Evolutionary conservation across 2,888 invertebrate genomes (phyloP).

Genomic region (Hypomecis atomaria): DNA sequence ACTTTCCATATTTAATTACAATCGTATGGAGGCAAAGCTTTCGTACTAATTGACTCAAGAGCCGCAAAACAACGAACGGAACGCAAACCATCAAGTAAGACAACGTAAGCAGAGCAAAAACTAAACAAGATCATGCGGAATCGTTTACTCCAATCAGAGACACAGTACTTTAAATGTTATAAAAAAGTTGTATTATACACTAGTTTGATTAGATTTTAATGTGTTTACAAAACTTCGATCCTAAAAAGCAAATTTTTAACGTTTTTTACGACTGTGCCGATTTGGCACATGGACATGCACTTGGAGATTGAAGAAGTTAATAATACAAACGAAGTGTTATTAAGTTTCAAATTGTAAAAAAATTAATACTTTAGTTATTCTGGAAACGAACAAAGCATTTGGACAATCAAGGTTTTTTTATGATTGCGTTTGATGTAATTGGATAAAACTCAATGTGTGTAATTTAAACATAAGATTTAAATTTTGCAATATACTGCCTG

Average conservation of each 20-base stretch:
- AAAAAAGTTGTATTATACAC: conserved; percentile 6
- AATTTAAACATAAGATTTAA: no score
- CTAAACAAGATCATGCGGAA: conserved; percentile 78
- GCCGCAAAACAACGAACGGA: conserved; percentile 56
- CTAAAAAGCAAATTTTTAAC: not conserved
- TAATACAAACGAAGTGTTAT: no score
- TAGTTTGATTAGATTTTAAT: not conserved
- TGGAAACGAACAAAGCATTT: not conserved
- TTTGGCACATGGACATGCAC: no score
- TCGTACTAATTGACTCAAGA: conserved; percentile 70
- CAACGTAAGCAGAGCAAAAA: conserved; percentile 76
- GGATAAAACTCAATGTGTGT: no score
- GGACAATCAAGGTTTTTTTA: not conserved
- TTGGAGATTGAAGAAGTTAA: not conserved
- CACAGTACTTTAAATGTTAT: conserved; percentile 39
- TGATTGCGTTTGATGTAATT: not conserved
- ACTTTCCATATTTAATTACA: conserved; percentile 33
- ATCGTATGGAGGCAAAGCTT: conserved; percentile 31
- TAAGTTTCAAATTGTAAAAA: no score
- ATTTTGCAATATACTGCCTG: no score
- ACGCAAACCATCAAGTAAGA: conserved; percentile 62
- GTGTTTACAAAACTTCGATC: not conserved
- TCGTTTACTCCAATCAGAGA: conserved; percentile 78
- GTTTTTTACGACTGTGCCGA: not conserved
- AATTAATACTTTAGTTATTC: no score